phyloP scores from a whole-genome alignment of 2,888 invertebrate genomes.

The Coelinius sp. region DNA sequence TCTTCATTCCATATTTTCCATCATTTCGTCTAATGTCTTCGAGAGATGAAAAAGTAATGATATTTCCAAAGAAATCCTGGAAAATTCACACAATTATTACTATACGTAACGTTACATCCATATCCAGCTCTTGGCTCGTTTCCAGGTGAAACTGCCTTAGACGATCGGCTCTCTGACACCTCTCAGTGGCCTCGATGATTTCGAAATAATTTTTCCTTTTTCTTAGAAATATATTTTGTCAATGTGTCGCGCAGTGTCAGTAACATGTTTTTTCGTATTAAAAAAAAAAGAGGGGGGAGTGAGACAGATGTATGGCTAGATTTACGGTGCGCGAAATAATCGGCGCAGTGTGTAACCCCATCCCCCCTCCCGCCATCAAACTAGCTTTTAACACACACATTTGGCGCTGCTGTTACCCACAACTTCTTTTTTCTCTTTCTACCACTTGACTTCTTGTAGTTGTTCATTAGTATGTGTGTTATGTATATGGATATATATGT shows the following conservation, averaged over 20 bases:
- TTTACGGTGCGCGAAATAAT: not conserved
- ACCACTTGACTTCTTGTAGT: slow-evolving; percentile 23
- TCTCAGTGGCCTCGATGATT: slow-evolving; percentile 24
- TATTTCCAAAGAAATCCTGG: not conserved
- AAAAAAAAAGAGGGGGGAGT: not conserved
- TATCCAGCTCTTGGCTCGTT: slow-evolving; percentile 36
- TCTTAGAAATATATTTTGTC: slow-evolving; percentile 35
- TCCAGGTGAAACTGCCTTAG: slow-evolving; percentile 39
- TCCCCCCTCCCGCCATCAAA: not conserved
- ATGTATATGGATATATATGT: slow-evolving; percentile 6
- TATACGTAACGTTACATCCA: not conserved
- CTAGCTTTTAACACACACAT: not conserved
- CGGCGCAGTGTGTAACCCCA: not conserved
- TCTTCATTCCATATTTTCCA: too few relatives aligned
- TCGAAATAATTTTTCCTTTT: slow-evolving; percentile 36
- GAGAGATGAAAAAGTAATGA: too few relatives aligned
- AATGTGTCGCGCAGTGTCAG: not conserved
- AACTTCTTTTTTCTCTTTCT: slow-evolving; percentile 12
- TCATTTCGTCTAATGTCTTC: too few relatives aligned
- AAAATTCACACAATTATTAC: not conserved
- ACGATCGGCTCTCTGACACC: not conserved
- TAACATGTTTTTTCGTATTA: not conserved
- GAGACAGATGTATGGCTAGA: not conserved
- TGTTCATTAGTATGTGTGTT: slow-evolving; percentile 1
- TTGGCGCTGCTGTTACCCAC: slow-evolving; percentile 8